Base-by-base conservation (phyloP, 2,888 invertebrate genomes). In the Ophion ventricosus region DNA sequence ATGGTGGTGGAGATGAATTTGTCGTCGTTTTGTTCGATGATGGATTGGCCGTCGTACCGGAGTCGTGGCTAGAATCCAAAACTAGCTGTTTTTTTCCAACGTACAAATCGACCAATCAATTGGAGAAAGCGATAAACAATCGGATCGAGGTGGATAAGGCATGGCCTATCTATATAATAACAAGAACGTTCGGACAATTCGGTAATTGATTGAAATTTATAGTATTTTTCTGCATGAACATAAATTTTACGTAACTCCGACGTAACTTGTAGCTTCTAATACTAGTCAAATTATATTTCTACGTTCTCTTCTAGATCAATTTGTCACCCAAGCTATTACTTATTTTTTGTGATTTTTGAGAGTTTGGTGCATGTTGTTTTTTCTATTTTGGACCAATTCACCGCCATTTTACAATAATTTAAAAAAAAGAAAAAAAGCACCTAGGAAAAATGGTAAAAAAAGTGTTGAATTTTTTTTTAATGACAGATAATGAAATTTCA, bases 131-230 rank as follows among this genome's bases (percentile, higher is more conserved):
- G 26, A 56, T 57, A 29, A 70, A 56, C 56, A 70, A 70, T 70
- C 56, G 70, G 29, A 35, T 70, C 57, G n/a, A 70, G 70, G 7
- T 26, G 57, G 70, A 70, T 70, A n/a, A 10, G 25, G 25, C 8
- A 70, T 57, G 70, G 70, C 70, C 70, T 70, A 29, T 70, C 26
- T 70, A 57, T 56, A 70, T 57, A 54, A 70, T 70, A 26, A 70
- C 70, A 70, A 70, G 70, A 70, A 70, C 70, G 57, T 70, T 70
- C 57, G 70, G 57, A 70, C 23, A 70, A 70, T 70, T 70, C 70
- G 70, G 70, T 70, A 70, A 70, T 70, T 70, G 54, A 57, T 70
- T 56, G 54, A 70, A 57, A 70, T 70, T 57, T 29, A 70, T 25
- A 57, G n/a, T 70, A 25, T 57, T 23, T 69, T 54, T 54, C 54